Evolutionary conservation across 2,888 invertebrate genomes (phyloP).

Genomic region (Spodoptera exigua): DNA sequence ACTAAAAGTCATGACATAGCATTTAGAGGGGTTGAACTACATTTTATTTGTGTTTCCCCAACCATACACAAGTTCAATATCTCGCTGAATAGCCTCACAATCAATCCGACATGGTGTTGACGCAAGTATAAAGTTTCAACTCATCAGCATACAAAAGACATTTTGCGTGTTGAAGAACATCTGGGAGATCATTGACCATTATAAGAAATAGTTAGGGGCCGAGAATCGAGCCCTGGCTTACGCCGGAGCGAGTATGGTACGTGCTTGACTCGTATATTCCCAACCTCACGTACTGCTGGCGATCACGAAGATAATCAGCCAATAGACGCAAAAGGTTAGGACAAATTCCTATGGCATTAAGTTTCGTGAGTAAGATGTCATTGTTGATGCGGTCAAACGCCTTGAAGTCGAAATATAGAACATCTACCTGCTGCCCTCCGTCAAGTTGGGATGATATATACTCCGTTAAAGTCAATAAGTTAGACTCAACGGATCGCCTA

Average conservation of each 20-base stretch:
- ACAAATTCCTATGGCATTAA: slow-evolving; percentile 2
- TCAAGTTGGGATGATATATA: slow-evolving; percentile 4
- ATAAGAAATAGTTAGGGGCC: neutral
- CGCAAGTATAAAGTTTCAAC: slow-evolving; percentile 1
- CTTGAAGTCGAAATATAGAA: too few species aligned
- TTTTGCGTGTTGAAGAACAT: slow-evolving; percentile 1
- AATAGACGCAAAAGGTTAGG: slow-evolving; percentile 3
- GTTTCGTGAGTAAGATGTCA: slow-evolving; percentile 7
- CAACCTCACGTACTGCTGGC: slow-evolving; percentile 3
- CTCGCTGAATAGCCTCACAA: slow-evolving; percentile 3
- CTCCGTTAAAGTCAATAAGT: neutral
- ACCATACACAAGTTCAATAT: neutral
- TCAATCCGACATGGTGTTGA: slow-evolving; percentile 9
- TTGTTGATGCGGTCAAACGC: slow-evolving; percentile 7
- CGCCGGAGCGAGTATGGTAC: slow-evolving; percentile 3
- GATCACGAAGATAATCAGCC: slow-evolving; percentile 8
- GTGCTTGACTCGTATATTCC: too few species aligned
- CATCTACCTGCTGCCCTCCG: too few species aligned
- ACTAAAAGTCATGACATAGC: too few species aligned
- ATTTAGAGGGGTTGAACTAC: neutral
- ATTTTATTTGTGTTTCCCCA: neutral
- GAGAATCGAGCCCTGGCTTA: slow-evolving; percentile 5
- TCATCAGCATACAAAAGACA: slow-evolving; percentile 3
- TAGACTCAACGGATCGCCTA: neutral
- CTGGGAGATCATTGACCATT: neutral